A percentile compares a stretch with the other conserved stretches of the same genome.
Conservation (phyloP, 2,888 invertebrate genomes). For the Anarsia innoxiella region DNA sequence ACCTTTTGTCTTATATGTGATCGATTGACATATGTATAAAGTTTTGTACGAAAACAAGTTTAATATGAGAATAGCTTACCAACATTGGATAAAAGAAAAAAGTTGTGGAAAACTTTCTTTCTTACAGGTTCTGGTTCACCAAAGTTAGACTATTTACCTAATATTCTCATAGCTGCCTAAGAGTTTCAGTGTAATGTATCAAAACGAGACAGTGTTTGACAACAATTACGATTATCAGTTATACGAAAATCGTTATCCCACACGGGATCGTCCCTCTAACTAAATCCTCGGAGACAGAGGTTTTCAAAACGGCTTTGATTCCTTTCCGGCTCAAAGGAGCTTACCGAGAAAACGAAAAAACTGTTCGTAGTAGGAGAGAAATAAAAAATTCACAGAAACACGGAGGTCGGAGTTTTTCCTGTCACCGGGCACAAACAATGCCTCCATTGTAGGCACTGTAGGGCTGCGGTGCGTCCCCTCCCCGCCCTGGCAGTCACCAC, state of each 20-base stretch:
- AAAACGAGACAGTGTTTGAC: too few relatives aligned
- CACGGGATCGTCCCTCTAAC: constrained; percentile 7
- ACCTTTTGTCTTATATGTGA: too few relatives aligned
- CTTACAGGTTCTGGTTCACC: too few relatives aligned
- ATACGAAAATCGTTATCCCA: constrained; percentile 13
- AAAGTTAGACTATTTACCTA: too few relatives aligned
- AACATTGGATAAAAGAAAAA: too few relatives aligned
- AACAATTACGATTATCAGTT: too few relatives aligned
- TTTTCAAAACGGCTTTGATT: constrained; percentile 61
- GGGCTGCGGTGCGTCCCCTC: constrained; percentile 26
- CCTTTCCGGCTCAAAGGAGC: constrained; percentile 59
- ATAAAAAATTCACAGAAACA: constrained; percentile 74
- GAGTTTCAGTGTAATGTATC: too few relatives aligned
- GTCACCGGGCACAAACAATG: constrained; percentile 75
- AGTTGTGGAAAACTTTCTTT: too few relatives aligned
- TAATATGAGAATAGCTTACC: too few relatives aligned
- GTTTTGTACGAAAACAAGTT: too few relatives aligned
- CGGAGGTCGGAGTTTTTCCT: constrained; percentile 75
- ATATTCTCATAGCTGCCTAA: too few relatives aligned
- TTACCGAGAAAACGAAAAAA: constrained; percentile 49
- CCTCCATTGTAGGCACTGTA: constrained; percentile 51
- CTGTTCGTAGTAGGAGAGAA: constrained; percentile 50
- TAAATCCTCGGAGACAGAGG: constrained; percentile 32
- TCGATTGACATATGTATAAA: too few relatives aligned
- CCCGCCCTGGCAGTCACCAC: constrained; percentile 27